These are phyloP conservation scores for Hypselothyrea guttata DNA, from an alignment of 2,888 invertebrate genomes.

Conservation along the genomic window DNA sequence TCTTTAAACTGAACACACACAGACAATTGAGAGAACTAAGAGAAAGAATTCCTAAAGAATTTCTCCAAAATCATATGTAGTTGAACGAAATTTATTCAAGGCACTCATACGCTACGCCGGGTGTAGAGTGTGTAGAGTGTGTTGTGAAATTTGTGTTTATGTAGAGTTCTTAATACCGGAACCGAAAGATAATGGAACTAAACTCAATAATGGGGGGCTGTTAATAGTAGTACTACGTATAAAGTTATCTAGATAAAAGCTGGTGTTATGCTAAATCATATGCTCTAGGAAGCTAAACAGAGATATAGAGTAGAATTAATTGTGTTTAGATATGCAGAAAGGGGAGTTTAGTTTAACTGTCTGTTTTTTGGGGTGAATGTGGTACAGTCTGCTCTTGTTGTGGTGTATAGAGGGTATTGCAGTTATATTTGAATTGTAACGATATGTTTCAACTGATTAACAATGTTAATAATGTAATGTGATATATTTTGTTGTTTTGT, in stretches of 20 bases:
- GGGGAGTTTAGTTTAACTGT: conserved; percentile 13
- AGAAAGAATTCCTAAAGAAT: conserved; percentile 25
- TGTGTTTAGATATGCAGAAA: conserved; percentile 11
- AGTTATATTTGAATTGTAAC: conserved; percentile 50
- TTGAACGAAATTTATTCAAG: conserved; percentile 29
- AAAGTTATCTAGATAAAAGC: conserved; percentile 62
- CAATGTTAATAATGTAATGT: conserved; percentile 58
- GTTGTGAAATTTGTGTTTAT: conserved; percentile 17
- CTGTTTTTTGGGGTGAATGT: conserved; percentile 8
- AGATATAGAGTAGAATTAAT: conserved; percentile 43
- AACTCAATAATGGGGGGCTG: conserved; percentile 52
- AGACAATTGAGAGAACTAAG: conserved; percentile 8
- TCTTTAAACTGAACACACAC: conserved; percentile 27
- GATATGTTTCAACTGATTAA: conserved; percentile 63
- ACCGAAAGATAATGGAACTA: conserved; percentile 58
- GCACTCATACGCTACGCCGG: conserved; percentile 31
- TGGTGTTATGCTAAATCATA: conserved; percentile 50
- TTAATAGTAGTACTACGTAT: conserved; percentile 41
- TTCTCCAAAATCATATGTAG: conserved; percentile 29
- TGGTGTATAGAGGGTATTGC: conserved; percentile 34
- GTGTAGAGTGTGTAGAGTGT: conserved; percentile 25
- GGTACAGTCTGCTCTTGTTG: conserved; percentile 23
- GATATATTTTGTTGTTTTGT: conserved; percentile 28
- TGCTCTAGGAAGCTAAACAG: conserved; percentile 64
- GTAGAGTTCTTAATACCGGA: conserved; percentile 45